phyloP scores from a whole-genome alignment of 2,113 vertebrate species.

The Halcyon malimbica region DNA sequence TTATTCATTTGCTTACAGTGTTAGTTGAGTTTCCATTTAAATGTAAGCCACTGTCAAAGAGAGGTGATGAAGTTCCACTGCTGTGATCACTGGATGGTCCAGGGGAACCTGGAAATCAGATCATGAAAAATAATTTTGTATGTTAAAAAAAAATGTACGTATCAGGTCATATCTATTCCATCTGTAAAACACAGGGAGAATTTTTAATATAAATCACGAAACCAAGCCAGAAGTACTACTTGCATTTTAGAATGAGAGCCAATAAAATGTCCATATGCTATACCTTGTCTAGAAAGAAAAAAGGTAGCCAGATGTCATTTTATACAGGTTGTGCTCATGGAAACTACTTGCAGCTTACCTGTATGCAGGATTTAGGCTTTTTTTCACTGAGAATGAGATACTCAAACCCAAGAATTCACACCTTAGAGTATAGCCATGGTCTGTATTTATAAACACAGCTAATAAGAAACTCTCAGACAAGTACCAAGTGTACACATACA shows the following conservation, averaged over 20 bases:
- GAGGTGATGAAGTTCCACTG: constrained; percentile 87
- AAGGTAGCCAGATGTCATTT: neutral
- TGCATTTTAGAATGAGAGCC: neutral
- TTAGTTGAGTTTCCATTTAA: constrained; percentile 86
- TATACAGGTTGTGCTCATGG: neutral
- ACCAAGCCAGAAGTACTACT: neutral
- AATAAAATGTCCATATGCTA: neutral
- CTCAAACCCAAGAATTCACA: neutral
- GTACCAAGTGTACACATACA: neutral
- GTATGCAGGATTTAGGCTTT: neutral
- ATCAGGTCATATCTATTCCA: neutral
- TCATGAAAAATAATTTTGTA: neutral
- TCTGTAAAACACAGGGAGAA: neutral
- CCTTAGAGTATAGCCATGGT: neutral
- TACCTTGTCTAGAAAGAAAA: neutral
- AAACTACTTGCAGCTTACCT: neutral
- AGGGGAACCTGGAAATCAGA: constrained; percentile 82
- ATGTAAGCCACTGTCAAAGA: constrained; percentile 93
- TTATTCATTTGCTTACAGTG: constrained; percentile 78
- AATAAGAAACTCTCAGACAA: neutral
- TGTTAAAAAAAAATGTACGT: neutral
- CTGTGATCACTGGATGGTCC: constrained; percentile 85
- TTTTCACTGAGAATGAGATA: neutral
- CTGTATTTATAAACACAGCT: neutral
- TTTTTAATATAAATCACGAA: neutral